These are phyloP conservation scores for Chionomys nivalis DNA, from an alignment of 2,113 vertebrate genomes.

Conservation along the genomic window DNA sequence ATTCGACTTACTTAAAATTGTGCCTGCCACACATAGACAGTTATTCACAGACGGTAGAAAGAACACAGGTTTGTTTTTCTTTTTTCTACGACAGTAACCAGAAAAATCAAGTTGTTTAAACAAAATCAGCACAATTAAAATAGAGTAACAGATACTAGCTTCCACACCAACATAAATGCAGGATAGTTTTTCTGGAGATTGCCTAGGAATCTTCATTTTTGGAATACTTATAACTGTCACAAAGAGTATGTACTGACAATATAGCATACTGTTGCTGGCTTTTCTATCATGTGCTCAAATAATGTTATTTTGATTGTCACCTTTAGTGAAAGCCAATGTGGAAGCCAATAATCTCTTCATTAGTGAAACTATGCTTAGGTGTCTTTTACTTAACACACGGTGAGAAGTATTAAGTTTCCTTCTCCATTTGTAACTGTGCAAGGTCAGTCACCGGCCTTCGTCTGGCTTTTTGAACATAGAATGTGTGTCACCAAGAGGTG, in stretches of 20 bases:
- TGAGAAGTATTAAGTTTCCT: not conserved
- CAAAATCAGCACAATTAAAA: conserved; percentile 1
- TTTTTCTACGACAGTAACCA: not conserved
- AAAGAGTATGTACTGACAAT: not conserved
- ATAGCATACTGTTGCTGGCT: not conserved
- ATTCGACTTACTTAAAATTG: not conserved
- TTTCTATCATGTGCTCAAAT: not conserved
- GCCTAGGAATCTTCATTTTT: conserved; percentile 5
- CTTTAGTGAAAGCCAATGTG: not conserved
- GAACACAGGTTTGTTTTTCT: not conserved
- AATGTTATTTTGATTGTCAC: not conserved
- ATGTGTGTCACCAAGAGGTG: not conserved
- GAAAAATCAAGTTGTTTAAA: conserved; percentile 21
- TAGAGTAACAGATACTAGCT: conserved; percentile 21
- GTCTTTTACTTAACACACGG: not conserved
- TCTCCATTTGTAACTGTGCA: conserved; percentile 3
- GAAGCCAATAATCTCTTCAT: not conserved
- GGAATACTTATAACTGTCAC: not conserved
- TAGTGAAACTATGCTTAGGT: not conserved
- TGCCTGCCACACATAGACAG: not conserved
- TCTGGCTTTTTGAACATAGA: not conserved
- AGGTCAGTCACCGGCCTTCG: not conserved
- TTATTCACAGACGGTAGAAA: not conserved
- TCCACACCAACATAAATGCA: not conserved
- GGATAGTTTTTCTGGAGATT: conserved; percentile 15